phyloP scores from a whole-genome alignment of 2,888 invertebrate genomes.

The Andrena flavipes region DNA sequence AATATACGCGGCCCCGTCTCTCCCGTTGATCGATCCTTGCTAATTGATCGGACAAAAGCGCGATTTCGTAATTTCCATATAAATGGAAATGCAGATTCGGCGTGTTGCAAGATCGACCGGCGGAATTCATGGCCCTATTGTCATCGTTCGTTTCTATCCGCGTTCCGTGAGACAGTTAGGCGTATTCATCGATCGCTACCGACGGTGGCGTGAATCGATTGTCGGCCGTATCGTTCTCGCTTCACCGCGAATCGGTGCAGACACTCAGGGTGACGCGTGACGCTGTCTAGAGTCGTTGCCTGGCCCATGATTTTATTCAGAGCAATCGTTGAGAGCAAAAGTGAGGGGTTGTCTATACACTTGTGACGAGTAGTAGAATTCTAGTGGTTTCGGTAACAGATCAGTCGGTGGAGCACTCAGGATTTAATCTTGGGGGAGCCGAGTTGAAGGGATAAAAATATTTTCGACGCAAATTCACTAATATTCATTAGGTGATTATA shows the following conservation, averaged over 20 bases:
- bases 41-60: conserved; percentile 72
- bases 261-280: not conserved
- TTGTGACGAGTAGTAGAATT: too few species aligned
- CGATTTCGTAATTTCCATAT: conserved; percentile 71
- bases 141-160: conserved; percentile 59
- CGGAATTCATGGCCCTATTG: conserved; percentile 64
- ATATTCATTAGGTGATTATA: too few species aligned
- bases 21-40: conserved; percentile 43
- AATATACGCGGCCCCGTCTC: conserved; percentile 26
- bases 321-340: too few species aligned
- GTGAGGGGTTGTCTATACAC: too few species aligned
- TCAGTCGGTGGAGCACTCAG: too few species aligned
- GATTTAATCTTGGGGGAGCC: too few species aligned
- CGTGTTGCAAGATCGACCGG: conserved; percentile 60
- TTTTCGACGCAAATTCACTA: too few species aligned
- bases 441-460: too few species aligned
- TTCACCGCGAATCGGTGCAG: conserved; percentile 9
- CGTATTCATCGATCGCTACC: conserved; percentile 56
- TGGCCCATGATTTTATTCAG: not conserved
- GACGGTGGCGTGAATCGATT: conserved; percentile 42
- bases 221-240: conserved; percentile 33
- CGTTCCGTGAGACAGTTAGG: conserved; percentile 29
- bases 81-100: conserved; percentile 70
- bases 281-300: not conserved
- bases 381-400: too few species aligned